Evolutionary conservation across 2,888 invertebrate species (phyloP).

Genomic region (Lamellibrachia columna): DNA sequence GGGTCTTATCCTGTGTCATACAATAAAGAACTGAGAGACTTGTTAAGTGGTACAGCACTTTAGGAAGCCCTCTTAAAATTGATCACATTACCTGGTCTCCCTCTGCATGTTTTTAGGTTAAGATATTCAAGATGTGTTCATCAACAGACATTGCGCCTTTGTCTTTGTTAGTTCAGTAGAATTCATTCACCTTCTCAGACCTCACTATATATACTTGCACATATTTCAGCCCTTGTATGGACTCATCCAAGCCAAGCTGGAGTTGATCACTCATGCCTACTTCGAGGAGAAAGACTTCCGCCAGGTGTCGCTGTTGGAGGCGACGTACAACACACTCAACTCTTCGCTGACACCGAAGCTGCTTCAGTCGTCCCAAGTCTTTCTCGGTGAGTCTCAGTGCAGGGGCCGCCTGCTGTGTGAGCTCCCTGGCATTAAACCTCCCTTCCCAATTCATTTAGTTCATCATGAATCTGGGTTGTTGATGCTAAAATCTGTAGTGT

Average conservation of each 20-base stretch:
- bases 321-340: slow-evolving; percentile 91
- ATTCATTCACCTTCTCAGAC: not conserved
- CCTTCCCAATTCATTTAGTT: not conserved
- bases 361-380: slow-evolving; percentile 70
- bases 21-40: too few species aligned
- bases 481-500: too few species aligned
- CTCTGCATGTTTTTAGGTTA: too few species aligned
- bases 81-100: too few species aligned
- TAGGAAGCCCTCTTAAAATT: too few species aligned
- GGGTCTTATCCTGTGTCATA: too few species aligned
- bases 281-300: slow-evolving; percentile 80
- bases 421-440: not conserved
- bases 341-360: slow-evolving; percentile 75
- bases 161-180: not conserved
- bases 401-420: not conserved
- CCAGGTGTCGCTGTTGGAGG: slow-evolving; percentile 75
- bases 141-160: not conserved
- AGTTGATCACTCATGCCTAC: slow-evolving; percentile 95
- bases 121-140: not conserved
- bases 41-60: too few species aligned
- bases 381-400: slow-evolving; percentile 71
- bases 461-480: too few species aligned
- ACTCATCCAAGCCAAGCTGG: slow-evolving; percentile 82
- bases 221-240: slow-evolving; percentile 83
- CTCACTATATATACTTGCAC: not conserved